Base-by-base conservation (phyloP, 2,113 vertebrate genomes). In the Hippopotamus amphibius region DNA sequence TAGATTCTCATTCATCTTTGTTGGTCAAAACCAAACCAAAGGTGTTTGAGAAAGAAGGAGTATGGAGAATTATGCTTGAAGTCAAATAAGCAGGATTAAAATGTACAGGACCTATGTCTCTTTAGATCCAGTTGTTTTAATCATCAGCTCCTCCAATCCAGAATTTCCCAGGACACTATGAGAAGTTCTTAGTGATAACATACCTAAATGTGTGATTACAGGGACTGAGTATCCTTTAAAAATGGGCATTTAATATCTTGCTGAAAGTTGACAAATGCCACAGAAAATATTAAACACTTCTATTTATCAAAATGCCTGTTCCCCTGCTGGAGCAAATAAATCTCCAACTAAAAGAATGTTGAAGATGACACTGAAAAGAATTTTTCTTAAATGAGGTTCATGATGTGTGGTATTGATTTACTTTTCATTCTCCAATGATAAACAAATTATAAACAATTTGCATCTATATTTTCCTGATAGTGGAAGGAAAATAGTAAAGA, bases 91-190 rank as follows among this genome's bases (percentile, higher is more conserved):
- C 28, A 92, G 15, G n/a, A 53, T 93, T 69, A 89, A 83, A 85
- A 8, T 12, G 61, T 93, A 85, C 46, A 95, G 57, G 71, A 79
- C 41, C 63, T 88, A 74, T 55, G 41, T 81, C 55, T 93, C 68
- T 57, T 97, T 50, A 21, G 84, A 77, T 87, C 41, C 33, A 82
- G 93, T 92, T 94, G 95, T 28, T 97, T 97, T 95, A 96, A 95
- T 96, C 65, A 90, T 53, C 66, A 94, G 16, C 11, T 55, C 77
- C 43, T 87, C 74, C 88, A 63, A 55, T 93, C 71, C 68, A 94
- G 55, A 97, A 95, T 97, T 92, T 72, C 43, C 37, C 22, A 59
- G 82, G 53, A 28, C 0, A 33, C 53, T 76, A 63, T 66, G 55
- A 81, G 71, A 96, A 86, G 77, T 76, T 55, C 61, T 53, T 80